Percentiles rank a stretch among this genome's conserved stretches.
These are phyloP conservation scores for Scaptomyza caliginosa DNA, from an alignment of 2,888 invertebrate genomes.

Conservation along the genomic window DNA sequence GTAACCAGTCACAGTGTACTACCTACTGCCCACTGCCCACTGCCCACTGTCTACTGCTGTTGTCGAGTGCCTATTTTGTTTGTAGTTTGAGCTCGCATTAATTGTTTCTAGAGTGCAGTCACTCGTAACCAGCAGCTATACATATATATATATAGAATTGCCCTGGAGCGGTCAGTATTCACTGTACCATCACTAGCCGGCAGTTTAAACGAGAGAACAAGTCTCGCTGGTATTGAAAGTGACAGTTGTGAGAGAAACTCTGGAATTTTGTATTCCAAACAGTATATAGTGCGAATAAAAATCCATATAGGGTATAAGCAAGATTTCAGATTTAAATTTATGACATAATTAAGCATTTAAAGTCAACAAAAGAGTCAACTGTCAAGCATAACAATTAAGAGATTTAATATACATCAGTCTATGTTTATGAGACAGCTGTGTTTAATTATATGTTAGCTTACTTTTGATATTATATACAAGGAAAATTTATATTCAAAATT, in stretches of 20 bases:
- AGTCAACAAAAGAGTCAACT: constrained; percentile 1
- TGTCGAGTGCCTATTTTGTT: constrained; percentile 26
- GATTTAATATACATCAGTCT: neutral
- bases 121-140: constrained; percentile 58
- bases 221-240: constrained; percentile 8
- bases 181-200: constrained; percentile 4
- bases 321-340: neutral
- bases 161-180: constrained; percentile 3
- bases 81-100: constrained; percentile 46
- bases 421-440: constrained; percentile 25
- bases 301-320: neutral
- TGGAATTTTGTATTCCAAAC: neutral
- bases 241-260: constrained; percentile 5
- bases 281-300: neutral
- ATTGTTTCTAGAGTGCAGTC: constrained; percentile 70
- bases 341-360: neutral
- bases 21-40: constrained; percentile 21
- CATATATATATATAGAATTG: neutral
- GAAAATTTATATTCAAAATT: neutral
- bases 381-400: constrained; percentile 4
- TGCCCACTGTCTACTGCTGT: constrained; percentile 50
- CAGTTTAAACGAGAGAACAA: neutral
- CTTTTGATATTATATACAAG: constrained; percentile 1
- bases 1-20: constrained; percentile 34
- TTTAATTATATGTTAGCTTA: neutral